Conservation (phyloP, 2,888 invertebrate genomes). For the Leptarthrus brevirostris region DNA sequence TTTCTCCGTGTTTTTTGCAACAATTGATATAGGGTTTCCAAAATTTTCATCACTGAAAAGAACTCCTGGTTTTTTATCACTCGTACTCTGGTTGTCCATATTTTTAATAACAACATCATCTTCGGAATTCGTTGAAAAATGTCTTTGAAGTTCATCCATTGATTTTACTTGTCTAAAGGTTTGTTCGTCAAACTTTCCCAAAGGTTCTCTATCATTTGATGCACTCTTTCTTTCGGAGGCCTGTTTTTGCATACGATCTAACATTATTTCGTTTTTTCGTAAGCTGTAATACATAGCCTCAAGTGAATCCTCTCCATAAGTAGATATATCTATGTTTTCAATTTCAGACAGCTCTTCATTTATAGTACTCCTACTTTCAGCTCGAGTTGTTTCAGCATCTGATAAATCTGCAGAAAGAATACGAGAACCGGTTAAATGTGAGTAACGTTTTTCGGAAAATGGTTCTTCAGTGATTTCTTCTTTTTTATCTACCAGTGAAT, state of each 20-base stretch:
- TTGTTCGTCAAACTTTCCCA: constrained; percentile 58
- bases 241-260: constrained; percentile 60
- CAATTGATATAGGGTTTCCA: constrained; percentile 40
- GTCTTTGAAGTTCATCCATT: constrained; percentile 58
- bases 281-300: constrained; percentile 59
- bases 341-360: constrained; percentile 55
- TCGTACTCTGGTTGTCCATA: neutral
- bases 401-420: constrained; percentile 44
- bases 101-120: constrained; percentile 59
- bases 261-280: constrained; percentile 59
- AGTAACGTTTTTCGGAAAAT: neutral
- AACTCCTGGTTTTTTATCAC: no score
- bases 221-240: constrained; percentile 56
- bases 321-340: constrained; percentile 55
- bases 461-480: constrained; percentile 19
- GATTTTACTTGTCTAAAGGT: constrained; percentile 55
- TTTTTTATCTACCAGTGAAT: neutral
- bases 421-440: constrained; percentile 38
- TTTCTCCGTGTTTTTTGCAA: constrained; percentile 15
- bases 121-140: constrained; percentile 57
- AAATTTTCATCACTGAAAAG: constrained; percentile 6
- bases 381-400: constrained; percentile 54
- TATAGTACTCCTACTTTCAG: constrained; percentile 52
- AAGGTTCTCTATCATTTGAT: constrained; percentile 45
- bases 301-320: constrained; percentile 57